phyloP scores from a whole-genome alignment of 2,113 vertebrate genomes.

The Rhea americana region DNA sequence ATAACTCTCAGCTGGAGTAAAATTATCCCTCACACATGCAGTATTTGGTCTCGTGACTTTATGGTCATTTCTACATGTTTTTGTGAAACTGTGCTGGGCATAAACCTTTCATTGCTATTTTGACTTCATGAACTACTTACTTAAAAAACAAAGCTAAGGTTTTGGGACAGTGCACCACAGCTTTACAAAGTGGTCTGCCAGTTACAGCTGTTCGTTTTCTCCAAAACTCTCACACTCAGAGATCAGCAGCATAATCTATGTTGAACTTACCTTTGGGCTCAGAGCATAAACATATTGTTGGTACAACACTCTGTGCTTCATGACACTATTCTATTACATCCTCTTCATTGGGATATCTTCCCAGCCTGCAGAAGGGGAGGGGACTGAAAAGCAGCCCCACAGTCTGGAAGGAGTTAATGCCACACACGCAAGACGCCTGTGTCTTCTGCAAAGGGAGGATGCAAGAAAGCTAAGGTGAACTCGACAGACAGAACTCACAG shows the following conservation, averaged over 20 bases:
- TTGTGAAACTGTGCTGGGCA: not conserved
- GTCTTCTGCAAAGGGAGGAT: rapidly evolving
- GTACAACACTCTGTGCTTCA: rapidly evolving
- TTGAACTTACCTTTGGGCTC: not conserved
- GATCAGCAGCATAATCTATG: not conserved
- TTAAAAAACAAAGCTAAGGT: not conserved
- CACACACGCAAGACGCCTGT: rapidly evolving
- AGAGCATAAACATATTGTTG: rapidly evolving
- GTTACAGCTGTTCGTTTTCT: not conserved
- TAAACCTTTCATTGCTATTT: not conserved
- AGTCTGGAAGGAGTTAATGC: not conserved
- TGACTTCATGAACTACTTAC: not conserved
- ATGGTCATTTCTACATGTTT: not conserved
- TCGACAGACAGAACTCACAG: not conserved
- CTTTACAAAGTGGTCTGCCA: not conserved
- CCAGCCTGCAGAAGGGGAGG: not conserved
- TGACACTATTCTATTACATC: too few species aligned
- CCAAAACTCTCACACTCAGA: not conserved
- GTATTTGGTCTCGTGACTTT: not conserved
- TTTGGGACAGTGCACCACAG: not conserved
- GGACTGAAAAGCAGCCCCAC: not conserved
- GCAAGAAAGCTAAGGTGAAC: not conserved
- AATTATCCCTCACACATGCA: not conserved
- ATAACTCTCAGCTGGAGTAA: not conserved
- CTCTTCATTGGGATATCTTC: not conserved